Evolutionary conservation across 2,888 invertebrate genomes (phyloP), one percentile per base, ranked within the genome.

Genomic region (Leptopterna dolabrata): DNA sequence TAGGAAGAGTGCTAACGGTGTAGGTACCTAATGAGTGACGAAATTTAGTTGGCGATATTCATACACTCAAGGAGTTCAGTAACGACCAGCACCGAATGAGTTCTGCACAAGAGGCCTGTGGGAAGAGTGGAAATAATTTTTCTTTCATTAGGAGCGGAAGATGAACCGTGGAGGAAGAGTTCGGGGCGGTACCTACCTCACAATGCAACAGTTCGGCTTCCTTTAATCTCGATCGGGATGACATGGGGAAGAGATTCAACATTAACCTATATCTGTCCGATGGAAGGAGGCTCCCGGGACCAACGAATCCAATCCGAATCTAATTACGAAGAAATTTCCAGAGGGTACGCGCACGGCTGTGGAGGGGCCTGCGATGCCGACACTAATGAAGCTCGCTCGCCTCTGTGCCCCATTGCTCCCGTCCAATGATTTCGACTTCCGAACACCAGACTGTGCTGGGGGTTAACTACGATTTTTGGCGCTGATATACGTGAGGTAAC

Each of bases 291-390:
- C 16, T 73, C 73, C 73, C 73, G 73, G 36, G 36, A 73, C 36
- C 36, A 36, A 73, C 73, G 73, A 73, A 73, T 73, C 73, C 73
- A 73, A 73, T 73, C 73, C 73, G 41, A 73, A 73, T 73, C 73
- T 73, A 73, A 73, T 73, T 41, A 73, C 73, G 73, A 73, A 41
- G 41, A 73, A 73, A 73, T 41, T 73, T 63, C 63, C 63, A 63
- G 63, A 24, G 63, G 63, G 63, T 63, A 27, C 63, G 63, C 24
- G 63, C 63, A 11, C 6, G 27, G 24, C 24, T 27, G 19, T 11
- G 24, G 63, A 27, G 27, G 55, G 63, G 63, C 63, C 63, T 27
- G 63, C 11, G 63, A 63, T 63, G 63, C 63, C 63, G 63, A 63
- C 63, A 63, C 63, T 63, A 63, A 63, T 63, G 63, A 63, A 63